Conservation (phyloP, 92 coral and sea anemone genomes). For the Umimayanthus chanpuru region DNA sequence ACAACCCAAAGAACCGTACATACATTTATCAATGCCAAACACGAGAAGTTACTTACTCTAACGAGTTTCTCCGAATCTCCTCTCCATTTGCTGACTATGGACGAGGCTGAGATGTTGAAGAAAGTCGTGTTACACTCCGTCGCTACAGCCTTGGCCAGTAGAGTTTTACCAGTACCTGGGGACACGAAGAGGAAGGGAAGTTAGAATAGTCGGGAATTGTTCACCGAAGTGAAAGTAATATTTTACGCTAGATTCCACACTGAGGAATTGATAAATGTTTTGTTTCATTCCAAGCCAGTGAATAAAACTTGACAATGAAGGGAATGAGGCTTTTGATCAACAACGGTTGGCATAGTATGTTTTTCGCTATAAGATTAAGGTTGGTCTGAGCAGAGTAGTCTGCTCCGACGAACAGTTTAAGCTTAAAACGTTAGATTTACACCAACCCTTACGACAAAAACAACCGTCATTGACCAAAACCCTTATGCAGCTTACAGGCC, state of each 20-base stretch:
- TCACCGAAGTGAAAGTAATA: background rate
- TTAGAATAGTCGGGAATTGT: background rate
- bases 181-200: background rate
- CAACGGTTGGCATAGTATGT: too few species aligned
- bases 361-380: too few species aligned
- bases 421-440: too few species aligned
- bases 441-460: too few species aligned
- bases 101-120: constrained; percentile 97
- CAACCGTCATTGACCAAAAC: too few species aligned
- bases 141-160: constrained; percentile 97
- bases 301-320: background rate
- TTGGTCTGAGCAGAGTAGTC: too few species aligned
- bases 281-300: background rate
- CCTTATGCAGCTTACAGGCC: too few species aligned
- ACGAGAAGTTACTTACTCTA: constrained; percentile 56
- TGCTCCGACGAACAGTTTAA: too few species aligned
- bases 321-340: background rate
- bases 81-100: constrained; percentile 98
- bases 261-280: background rate
- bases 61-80: constrained; percentile 99
- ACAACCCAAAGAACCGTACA: too few species aligned
- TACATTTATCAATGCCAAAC: background rate
- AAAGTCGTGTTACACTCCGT: constrained; percentile 98
- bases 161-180: constrained; percentile 94
- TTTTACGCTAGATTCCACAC: background rate